Percentiles rank a stretch among this genome's conserved stretches.
Conservation (phyloP, 1,140 invertebrate species). For the Galendromus occidentalis region DNA sequence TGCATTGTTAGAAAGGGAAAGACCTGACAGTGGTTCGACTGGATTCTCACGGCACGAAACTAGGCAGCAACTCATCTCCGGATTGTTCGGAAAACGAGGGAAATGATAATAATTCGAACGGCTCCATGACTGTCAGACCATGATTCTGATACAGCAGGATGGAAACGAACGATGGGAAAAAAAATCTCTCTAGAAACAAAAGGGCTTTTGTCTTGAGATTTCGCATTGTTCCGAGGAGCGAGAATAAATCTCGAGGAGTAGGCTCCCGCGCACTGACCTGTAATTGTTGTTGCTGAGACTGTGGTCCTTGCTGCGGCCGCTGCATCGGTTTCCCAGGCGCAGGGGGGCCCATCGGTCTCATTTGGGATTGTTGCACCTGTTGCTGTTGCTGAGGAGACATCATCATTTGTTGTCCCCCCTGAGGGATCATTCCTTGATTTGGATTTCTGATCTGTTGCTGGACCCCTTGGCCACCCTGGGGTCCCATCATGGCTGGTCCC, state of each 20-base stretch:
- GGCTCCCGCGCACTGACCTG: not conserved
- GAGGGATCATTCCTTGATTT: not conserved
- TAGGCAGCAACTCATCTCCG: no score
- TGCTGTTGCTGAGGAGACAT: constrained; percentile 22
- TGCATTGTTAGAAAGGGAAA: no score
- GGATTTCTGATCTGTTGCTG: not conserved
- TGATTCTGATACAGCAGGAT: no score
- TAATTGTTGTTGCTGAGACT: constrained; percentile 26
- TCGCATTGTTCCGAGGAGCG: not conserved
- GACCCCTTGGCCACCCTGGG: not conserved
- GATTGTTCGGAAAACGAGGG: no score
- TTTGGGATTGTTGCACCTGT: constrained; percentile 18
- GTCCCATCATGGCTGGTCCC: not conserved
- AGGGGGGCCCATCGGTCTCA: constrained; percentile 14
- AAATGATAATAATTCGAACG: no score
- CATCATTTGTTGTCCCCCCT: constrained; percentile 6
- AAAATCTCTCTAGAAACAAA: no score
- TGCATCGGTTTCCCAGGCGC: constrained; percentile 9
- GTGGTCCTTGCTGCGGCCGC: constrained; percentile 9
- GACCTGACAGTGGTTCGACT: no score
- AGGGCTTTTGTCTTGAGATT: no score
- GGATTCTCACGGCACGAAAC: no score
- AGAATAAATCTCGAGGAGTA: not conserved
- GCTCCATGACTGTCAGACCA: no score
- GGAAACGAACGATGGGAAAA: no score